phyloP scores from a whole-genome alignment of 2,888 invertebrate species.

The Stenodera caucasica region DNA sequence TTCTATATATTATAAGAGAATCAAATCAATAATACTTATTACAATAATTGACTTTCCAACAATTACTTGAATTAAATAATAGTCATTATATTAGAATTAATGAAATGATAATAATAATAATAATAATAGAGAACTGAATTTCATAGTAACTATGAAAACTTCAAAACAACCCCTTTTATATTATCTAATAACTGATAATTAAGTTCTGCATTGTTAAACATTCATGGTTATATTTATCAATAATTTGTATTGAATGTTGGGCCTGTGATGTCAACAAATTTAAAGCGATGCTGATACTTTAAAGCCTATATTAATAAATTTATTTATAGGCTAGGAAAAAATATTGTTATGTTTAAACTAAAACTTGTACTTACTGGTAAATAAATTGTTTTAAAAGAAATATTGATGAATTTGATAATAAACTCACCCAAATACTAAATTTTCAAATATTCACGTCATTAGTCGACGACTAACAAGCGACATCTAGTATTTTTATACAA shows the following conservation, averaged over 20 bases:
- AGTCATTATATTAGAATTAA: constrained; percentile 20
- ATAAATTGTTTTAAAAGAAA: constrained; percentile 52
- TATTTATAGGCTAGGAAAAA: constrained; percentile 47
- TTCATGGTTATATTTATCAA: constrained; percentile 22
- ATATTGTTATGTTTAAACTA: constrained; percentile 55
- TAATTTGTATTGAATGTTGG: constrained; percentile 39
- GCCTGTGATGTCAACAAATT: constrained; percentile 50
- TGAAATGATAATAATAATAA: constrained; percentile 13
- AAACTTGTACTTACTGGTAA: constrained; percentile 51
- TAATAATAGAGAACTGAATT: constrained; percentile 33
- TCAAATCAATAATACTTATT: constrained; percentile 31
- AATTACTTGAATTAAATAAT: constrained; percentile 15
- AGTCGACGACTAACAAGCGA: too few species aligned
- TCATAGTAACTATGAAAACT: constrained; percentile 34
- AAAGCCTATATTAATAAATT: constrained; percentile 45
- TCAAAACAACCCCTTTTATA: background rate
- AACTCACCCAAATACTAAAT: too few species aligned
- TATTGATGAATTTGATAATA: too few species aligned
- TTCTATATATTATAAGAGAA: constrained; percentile 42
- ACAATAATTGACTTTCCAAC: constrained; percentile 9
- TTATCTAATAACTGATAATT: constrained; percentile 6
- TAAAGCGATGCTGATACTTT: constrained; percentile 45
- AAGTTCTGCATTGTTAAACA: constrained; percentile 18
- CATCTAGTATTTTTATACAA: too few species aligned
- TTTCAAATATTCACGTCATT: too few species aligned